Evolutionary conservation across 2,113 vertebrate genomes (phyloP).

Genomic region (Ramphastos sulfuratus): DNA sequence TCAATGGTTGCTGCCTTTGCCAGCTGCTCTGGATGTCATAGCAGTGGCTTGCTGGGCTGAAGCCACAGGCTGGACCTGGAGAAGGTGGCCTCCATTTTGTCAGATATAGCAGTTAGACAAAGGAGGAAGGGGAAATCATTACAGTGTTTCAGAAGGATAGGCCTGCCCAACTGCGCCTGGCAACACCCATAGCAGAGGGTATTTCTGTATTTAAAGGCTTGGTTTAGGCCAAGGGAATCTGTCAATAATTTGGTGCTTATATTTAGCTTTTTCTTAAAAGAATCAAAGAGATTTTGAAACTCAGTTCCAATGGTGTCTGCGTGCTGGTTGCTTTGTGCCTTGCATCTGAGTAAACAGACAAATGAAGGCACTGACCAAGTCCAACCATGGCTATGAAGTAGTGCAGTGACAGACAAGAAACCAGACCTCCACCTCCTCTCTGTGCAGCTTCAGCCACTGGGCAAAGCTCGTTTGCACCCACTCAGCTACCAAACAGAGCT

Average conservation of each 20-base stretch:
- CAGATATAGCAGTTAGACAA: background rate
- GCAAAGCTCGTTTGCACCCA: background rate
- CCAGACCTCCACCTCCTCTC: background rate
- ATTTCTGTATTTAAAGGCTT: background rate
- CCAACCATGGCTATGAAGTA: no score
- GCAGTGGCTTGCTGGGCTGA: background rate
- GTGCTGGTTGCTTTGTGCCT: background rate
- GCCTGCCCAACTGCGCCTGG: background rate
- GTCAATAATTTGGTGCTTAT: background rate
- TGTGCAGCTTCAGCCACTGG: background rate
- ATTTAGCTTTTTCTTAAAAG: background rate
- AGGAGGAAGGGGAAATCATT: background rate
- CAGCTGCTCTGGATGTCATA: background rate
- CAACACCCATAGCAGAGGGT: background rate
- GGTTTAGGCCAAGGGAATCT: background rate
- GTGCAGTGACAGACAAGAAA: background rate
- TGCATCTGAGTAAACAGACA: background rate
- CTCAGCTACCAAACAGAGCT: background rate
- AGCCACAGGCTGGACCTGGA: rapidly evolving
- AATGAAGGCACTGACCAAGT: no score
- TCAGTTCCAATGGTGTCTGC: background rate
- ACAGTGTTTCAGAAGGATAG: background rate
- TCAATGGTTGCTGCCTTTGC: background rate
- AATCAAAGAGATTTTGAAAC: background rate
- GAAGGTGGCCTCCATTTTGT: background rate